A percentile compares a stretch with the other conserved stretches of the same genome.
phyloP scores from a whole-genome alignment of 2,888 invertebrate species.

The Cephonodes hylas region DNA sequence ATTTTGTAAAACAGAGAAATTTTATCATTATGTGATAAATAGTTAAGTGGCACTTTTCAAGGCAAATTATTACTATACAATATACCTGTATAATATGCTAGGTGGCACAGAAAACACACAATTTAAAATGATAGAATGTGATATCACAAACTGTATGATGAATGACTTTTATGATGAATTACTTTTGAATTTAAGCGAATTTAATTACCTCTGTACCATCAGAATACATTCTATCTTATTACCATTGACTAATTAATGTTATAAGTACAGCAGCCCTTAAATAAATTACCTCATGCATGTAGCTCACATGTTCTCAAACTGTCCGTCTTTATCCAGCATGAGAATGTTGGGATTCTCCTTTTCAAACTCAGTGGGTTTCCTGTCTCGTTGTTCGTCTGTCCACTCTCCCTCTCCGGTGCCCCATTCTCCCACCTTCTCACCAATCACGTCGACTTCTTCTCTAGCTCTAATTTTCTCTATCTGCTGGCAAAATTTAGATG shows the following conservation, averaged over 20 bases:
- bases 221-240: not conserved
- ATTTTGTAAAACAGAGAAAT: not conserved
- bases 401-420: constrained; percentile 86
- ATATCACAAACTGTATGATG: too few relatives aligned
- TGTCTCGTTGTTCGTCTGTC: constrained; percentile 85
- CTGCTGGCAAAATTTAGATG: constrained; percentile 59
- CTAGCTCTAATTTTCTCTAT: constrained; percentile 86
- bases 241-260: not conserved
- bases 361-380: constrained; percentile 89
- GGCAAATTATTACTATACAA: not conserved
- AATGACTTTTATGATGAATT: too few relatives aligned
- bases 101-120: not conserved
- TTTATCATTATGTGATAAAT: not conserved
- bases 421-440: constrained; percentile 86
- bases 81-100: not conserved
- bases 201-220: not conserved
- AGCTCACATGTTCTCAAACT: constrained; percentile 87
- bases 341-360: constrained; percentile 90
- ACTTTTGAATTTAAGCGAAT: too few relatives aligned
- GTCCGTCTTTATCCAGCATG: constrained; percentile 86
- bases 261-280: not conserved
- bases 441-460: constrained; percentile 86
- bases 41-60: not conserved
- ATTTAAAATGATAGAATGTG: too few relatives aligned
- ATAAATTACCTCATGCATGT: not conserved